phyloP scores from a whole-genome alignment of 2,888 invertebrate genomes.

The Clanis bilineata region DNA sequence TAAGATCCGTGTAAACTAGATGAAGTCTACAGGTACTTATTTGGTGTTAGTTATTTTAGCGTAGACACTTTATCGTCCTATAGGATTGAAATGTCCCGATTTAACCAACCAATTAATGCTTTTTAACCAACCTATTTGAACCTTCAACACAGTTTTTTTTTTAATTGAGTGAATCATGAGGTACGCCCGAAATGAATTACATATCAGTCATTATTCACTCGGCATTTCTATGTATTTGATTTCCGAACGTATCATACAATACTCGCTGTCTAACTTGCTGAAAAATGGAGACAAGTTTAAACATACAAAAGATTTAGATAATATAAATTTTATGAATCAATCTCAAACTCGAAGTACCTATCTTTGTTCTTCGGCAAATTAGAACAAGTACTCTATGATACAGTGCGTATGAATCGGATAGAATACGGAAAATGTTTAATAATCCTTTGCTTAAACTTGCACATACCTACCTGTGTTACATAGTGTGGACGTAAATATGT shows the following conservation, averaged over 20 bases:
- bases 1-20: conserved; percentile 61
- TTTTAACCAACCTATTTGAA: neutral
- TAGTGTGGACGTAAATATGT: conserved; percentile 56
- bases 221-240: conserved; percentile 1
- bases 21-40: conserved; percentile 67
- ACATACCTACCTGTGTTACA: conserved; percentile 27
- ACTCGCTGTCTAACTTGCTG: neutral
- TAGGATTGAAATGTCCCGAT: conserved; percentile 46
- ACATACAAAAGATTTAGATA: neutral
- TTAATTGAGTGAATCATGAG: neutral
- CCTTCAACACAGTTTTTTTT: neutral
- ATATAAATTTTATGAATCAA: neutral
- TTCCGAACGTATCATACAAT: neutral
- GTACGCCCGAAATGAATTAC: conserved; percentile 46
- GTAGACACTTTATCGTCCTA: conserved; percentile 54
- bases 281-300: neutral
- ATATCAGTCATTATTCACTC: conserved; percentile 66
- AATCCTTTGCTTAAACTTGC: conserved; percentile 26
- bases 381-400: neutral
- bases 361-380: too few species aligned
- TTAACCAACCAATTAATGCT: conserved; percentile 37
- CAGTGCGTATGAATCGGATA: neutral
- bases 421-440: conserved; percentile 15
- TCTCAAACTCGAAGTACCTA: neutral
- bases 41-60: conserved; percentile 69